A percentile compares a stretch with the other conserved stretches of the same genome.
These are phyloP conservation scores for Yoshiicerus persimilis DNA, from an alignment of 1,140 invertebrate genomes.

Conservation along the genomic window DNA sequence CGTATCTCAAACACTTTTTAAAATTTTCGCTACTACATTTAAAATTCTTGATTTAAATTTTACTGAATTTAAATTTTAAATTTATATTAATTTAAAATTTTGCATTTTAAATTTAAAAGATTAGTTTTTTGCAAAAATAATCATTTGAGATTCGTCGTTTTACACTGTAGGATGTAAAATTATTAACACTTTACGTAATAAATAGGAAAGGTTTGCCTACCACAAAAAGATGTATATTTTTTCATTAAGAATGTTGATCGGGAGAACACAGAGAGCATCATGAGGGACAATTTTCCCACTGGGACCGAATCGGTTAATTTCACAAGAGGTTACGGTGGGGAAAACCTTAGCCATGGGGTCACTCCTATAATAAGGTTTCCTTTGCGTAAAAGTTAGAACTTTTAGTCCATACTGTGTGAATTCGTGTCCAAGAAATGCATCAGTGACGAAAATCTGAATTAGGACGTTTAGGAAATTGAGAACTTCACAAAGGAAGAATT, in stretches of 20 bases:
- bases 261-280: slow-evolving; percentile 64
- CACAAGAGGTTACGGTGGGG: slow-evolving; percentile 63
- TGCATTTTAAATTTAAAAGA: too few relatives aligned
- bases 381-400: slow-evolving; percentile 50
- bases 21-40: too few relatives aligned
- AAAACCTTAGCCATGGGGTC: slow-evolving; percentile 48
- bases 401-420: slow-evolving; percentile 54
- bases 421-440: slow-evolving; percentile 53
- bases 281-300: slow-evolving; percentile 34
- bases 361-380: slow-evolving; percentile 38
- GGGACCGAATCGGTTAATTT: slow-evolving; percentile 55
- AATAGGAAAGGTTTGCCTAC: slow-evolving; percentile 52
- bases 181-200: not conserved
- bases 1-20: too few relatives aligned
- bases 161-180: too few relatives aligned
- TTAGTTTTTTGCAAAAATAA: too few relatives aligned
- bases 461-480: slow-evolving; percentile 56
- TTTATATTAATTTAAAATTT: too few relatives aligned
- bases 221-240: slow-evolving; percentile 77
- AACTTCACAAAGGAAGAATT: slow-evolving; percentile 53
- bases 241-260: slow-evolving; percentile 76
- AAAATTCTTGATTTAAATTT: too few relatives aligned
- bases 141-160: too few relatives aligned
- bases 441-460: slow-evolving; percentile 53
- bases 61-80: too few relatives aligned